Conservation (phyloP, 2,113 vertebrate species). For the Cisticola juncidis region DNA sequence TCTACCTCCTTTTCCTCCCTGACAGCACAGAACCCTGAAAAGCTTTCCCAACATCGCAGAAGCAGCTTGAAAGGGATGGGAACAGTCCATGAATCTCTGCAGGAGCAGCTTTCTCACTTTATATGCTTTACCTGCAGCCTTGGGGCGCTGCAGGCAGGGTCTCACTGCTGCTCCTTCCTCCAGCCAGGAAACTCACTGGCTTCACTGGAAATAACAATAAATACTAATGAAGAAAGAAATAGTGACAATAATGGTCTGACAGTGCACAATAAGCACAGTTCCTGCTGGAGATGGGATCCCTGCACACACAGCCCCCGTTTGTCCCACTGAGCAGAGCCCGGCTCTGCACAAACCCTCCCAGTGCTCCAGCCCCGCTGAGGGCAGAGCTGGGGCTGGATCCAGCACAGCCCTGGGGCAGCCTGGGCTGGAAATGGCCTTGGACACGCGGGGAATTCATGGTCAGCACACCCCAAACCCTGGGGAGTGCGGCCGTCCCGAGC, state of each 20-base stretch:
- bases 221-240: neutral
- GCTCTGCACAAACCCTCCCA: neutral
- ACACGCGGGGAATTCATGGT: too few relatives aligned
- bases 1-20: neutral
- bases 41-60: neutral
- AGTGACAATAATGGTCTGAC: fast-evolving
- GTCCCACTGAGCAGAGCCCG: neutral
- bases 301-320: neutral
- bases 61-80: neutral
- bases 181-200: neutral
- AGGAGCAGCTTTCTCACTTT: neutral
- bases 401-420: neutral
- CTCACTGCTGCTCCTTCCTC: neutral
- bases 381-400: neutral
- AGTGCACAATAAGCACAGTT: neutral
- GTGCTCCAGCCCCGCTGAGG: neutral
- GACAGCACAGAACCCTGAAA: neutral
- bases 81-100: neutral
- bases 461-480: neutral
- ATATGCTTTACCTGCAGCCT: neutral
- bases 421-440: neutral
- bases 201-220: neutral
- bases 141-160: neutral
- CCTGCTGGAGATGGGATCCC: too few relatives aligned
- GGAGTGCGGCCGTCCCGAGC: too few relatives aligned